A percentile compares a stretch with the other conserved stretches of the same genome.
These are phyloP conservation scores for Brachionus calyciflorus DNA, from an alignment of 1,140 invertebrate genomes.

Conservation along the genomic window DNA sequence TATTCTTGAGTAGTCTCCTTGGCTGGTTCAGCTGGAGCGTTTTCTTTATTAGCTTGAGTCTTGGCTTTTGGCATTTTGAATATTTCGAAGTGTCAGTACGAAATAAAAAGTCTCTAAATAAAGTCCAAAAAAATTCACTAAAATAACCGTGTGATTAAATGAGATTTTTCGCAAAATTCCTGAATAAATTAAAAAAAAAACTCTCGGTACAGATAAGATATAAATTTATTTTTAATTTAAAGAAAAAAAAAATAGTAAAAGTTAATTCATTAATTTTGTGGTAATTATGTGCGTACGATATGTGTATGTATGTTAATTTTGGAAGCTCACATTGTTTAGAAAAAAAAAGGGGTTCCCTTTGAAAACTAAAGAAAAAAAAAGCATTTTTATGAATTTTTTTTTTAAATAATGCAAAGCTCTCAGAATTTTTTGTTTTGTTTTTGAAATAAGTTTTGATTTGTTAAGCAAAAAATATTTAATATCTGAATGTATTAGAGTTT, in stretches of 20 bases:
- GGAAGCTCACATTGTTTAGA: slow-evolving; percentile 9
- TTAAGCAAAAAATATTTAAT: no score
- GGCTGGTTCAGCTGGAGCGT: not conserved
- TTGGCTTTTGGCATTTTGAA: slow-evolving; percentile 42
- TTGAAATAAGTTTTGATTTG: no score
- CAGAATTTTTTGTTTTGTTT: no score
- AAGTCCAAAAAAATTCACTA: not conserved
- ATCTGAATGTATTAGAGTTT: no score
- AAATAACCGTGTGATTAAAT: slow-evolving; percentile 4
- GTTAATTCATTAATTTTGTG: no score
- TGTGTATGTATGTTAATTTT: slow-evolving; percentile 19
- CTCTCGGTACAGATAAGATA: slow-evolving; percentile 10
- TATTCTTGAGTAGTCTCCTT: slow-evolving; percentile 22
- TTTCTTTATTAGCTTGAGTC: slow-evolving; percentile 15
- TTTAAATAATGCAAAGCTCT: not conserved
- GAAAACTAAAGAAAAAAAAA: no score
- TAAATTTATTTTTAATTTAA: no score
- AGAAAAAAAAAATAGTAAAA: no score
- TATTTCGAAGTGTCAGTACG: not conserved
- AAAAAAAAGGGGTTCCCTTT: not conserved
- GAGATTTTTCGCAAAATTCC: not conserved
- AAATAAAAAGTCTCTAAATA: slow-evolving; percentile 16
- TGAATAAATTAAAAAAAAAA: slow-evolving; percentile 18
- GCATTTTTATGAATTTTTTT: not conserved
- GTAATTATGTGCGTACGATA: no score